Evolutionary conservation across 2,797 vertebrate genomes (phyloP).

Genomic region (Ispidina picta): DNA sequence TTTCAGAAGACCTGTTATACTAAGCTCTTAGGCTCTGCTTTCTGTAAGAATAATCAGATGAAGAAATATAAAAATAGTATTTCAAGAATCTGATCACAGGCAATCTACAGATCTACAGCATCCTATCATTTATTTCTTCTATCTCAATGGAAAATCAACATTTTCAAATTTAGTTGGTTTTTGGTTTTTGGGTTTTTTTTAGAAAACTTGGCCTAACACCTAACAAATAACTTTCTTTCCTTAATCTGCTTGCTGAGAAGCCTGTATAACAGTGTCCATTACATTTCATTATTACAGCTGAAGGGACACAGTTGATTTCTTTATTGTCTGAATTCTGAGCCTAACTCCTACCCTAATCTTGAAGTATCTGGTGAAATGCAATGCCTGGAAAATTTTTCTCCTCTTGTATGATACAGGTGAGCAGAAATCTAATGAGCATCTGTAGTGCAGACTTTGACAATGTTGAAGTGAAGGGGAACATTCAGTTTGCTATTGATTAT

Average conservation of each 20-base stretch:
- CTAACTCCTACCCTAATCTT: background rate
- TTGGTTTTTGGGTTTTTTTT: background rate
- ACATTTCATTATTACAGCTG: background rate
- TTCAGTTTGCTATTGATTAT: conserved; percentile 92
- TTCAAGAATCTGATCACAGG: background rate
- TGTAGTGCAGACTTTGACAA: conserved; percentile 84
- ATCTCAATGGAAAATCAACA: background rate
- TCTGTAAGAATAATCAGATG: background rate
- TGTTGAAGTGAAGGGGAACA: conserved; percentile 87
- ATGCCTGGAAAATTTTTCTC: background rate
- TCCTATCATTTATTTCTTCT: background rate
- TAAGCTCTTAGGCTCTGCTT: background rate
- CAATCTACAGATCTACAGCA: background rate
- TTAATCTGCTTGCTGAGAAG: background rate
- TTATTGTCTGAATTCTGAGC: background rate
- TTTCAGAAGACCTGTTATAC: background rate
- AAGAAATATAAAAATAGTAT: background rate
- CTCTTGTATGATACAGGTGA: conserved; percentile 78
- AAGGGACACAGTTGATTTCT: background rate
- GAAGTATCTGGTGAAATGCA: background rate
- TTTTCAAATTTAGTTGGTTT: too few relatives aligned
- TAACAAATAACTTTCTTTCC: background rate
- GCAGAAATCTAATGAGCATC: conserved; percentile 88
- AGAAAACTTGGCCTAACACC: background rate
- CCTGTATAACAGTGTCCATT: background rate